Base-by-base conservation (phyloP, 2,113 vertebrate genomes). In the Vidua chalybeata region DNA sequence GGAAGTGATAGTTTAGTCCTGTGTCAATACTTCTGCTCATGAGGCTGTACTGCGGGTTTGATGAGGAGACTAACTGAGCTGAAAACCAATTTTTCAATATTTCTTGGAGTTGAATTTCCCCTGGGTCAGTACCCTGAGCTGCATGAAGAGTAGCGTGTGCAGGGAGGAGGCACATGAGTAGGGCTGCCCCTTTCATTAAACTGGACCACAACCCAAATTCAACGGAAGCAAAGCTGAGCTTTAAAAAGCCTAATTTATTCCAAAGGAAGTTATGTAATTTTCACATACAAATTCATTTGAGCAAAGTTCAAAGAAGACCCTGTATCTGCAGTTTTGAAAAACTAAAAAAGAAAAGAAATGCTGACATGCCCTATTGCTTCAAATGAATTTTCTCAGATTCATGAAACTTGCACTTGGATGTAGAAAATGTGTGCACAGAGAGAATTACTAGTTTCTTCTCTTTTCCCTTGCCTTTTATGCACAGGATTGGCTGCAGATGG, bases 401-500 rank as follows among this genome's bases (percentile, higher is more conserved):
- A 76, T 71, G 27, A 83, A 80, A 67, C 51, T 84, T 67, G 76
- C 83, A 85, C 78, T 85, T 74, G 73, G 84, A 92, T 90, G 69
- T 48, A 93, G 83, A 94, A 91, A 94, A 91, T 72, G 64, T 77
- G 51, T 67, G 78, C 68, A 77, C 43, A 90, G 75, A 75, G 87
- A 84, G 72, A 83, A 93, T 83, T 74, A 88, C 61, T 83, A 49
- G 37, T 83, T 86, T 88, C 68, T 90, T 90, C 55, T 93, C 33
- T 66, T 94, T 59, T 75, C 75, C 41, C 35, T 77, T 1, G 61
- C 64, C 85, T 93, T 96, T 92, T 80, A 94, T 71, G 73, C 90
- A 41, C 11, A 55, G 85, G 82, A 96, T 94, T 95, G 91, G 59
- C 84, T 97, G 74, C 94, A 95, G 94, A 96, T 97, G 96, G 78